Conservation (phyloP, 2,888 invertebrate genomes). For the Eudemis profundana region DNA sequence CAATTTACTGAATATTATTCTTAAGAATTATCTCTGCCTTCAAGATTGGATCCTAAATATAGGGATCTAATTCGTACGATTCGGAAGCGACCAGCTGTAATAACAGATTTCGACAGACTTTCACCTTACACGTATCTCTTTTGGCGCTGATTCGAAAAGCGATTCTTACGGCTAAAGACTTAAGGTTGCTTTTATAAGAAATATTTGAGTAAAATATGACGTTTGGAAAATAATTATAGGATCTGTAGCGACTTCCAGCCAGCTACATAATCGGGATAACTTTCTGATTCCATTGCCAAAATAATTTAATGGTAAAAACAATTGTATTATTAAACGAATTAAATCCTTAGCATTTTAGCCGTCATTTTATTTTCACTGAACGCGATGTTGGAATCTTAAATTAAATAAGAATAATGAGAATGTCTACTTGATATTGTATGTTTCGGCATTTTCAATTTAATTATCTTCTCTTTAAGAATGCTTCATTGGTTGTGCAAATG, state of each 20-base stretch:
- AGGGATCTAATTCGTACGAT: slow-evolving; percentile 1
- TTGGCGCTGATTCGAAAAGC: neutral
- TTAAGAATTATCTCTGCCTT: neutral
- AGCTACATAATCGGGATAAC: neutral
- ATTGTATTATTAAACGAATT: neutral
- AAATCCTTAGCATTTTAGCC: neutral
- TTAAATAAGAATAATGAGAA: too few relatives aligned
- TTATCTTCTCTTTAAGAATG: too few relatives aligned
- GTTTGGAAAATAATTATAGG: neutral
- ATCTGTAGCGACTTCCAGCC: neutral
- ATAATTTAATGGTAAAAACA: neutral
- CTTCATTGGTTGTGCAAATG: too few relatives aligned
- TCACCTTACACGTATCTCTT: neutral
- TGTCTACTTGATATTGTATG: too few relatives aligned
- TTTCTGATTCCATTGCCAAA: neutral
- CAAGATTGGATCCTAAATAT: slow-evolving; percentile 15
- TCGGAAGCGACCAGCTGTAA: slow-evolving; percentile 20
- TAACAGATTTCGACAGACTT: slow-evolving; percentile 16
- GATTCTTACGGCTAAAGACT: neutral
- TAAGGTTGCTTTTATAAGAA: neutral
- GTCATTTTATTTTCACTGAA: too few relatives aligned
- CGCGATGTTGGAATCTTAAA: too few relatives aligned
- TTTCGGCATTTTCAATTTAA: too few relatives aligned
- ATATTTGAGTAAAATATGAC: neutral
- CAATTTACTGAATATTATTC: too few relatives aligned